A percentile compares a stretch with the other conserved stretches of the same genome.
Conservation (phyloP, 2,113 vertebrate species). For the Scomber scombrus region DNA sequence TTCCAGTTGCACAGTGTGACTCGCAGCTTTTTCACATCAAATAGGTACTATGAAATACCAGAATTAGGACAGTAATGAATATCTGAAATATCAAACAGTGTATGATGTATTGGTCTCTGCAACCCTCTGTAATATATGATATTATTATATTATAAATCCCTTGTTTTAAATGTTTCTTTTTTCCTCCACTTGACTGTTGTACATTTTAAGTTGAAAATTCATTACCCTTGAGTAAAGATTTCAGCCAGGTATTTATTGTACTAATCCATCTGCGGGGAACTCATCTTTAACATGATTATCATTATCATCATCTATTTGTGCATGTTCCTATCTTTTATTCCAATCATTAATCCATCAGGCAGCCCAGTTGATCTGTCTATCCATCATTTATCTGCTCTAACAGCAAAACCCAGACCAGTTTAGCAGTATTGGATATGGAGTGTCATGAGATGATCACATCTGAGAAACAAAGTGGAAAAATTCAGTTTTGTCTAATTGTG, state of each 20-base stretch:
- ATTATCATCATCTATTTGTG: constrained; percentile 14
- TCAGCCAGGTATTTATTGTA: constrained; percentile 10
- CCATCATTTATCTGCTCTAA: background rate
- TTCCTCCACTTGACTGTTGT: constrained; percentile 14
- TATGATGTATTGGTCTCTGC: background rate
- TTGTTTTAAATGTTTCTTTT: background rate
- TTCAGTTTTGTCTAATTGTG: background rate
- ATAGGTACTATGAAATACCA: background rate
- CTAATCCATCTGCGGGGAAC: constrained; percentile 22
- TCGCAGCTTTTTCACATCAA: constrained; percentile 15
- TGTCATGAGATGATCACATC: background rate
- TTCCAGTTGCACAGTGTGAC: constrained; percentile 18
- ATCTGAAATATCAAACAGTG: background rate
- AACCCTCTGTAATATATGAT: background rate
- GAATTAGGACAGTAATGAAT: constrained; percentile 1
- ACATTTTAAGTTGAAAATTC: background rate
- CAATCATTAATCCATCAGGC: background rate
- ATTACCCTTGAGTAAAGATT: constrained; percentile 23
- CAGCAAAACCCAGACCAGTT: background rate
- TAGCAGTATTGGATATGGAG: background rate
- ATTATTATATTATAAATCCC: too few species aligned
- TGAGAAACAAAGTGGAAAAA: background rate
- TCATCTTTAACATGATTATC: constrained; percentile 27
- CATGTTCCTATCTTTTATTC: background rate
- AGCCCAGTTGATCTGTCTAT: background rate